Conservation (phyloP, 2,888 invertebrate genomes). For the Ypsolopha scabrella region DNA sequence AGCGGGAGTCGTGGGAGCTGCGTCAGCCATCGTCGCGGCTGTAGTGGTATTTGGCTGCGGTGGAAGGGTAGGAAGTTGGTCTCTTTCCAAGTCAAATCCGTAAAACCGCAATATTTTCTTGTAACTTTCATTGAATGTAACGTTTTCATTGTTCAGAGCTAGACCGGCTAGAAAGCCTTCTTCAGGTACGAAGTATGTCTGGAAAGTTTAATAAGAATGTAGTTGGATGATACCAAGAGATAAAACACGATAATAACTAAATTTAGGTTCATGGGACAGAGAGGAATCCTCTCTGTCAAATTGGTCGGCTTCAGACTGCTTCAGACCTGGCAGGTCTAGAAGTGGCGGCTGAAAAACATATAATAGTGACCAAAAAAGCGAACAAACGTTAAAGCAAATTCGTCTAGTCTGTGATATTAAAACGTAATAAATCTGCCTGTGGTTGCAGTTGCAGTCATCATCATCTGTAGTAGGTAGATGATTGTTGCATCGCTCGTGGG, state of each 20-base stretch:
- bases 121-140: conserved; percentile 80
- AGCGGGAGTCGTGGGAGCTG: conserved; percentile 11
- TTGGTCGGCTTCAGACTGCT: too few species aligned
- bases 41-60: conserved; percentile 23
- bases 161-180: conserved; percentile 87
- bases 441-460: too few species aligned
- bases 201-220: conserved; percentile 20
- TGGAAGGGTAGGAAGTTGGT: conserved; percentile 35
- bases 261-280: too few species aligned
- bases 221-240: too few species aligned
- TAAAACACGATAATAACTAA: too few species aligned
- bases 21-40: conserved; percentile 18
- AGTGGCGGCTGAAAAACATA: too few species aligned
- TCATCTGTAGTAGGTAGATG: too few species aligned
- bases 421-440: too few species aligned
- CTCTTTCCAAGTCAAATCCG: conserved; percentile 79
- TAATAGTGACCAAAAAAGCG: background rate
- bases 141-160: conserved; percentile 82
- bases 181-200: conserved; percentile 87
- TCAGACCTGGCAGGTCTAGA: too few species aligned
- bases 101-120: conserved; percentile 81
- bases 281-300: too few species aligned
- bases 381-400: background rate
- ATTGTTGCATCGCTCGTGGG: too few species aligned
- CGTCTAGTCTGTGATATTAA: background rate